phyloP scores from a whole-genome alignment of 1,140 invertebrate genomes.

The Chionoecetes opilio region DNA sequence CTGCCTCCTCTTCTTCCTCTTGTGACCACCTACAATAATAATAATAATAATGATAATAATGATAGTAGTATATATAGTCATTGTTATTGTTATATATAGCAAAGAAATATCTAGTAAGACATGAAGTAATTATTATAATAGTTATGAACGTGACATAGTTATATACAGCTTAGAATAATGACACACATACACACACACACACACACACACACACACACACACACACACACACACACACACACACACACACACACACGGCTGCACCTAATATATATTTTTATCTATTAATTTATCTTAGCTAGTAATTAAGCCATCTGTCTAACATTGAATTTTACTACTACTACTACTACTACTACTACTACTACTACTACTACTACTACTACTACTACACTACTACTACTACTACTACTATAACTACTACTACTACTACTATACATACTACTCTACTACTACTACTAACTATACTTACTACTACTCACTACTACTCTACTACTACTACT shows the following conservation, averaged over 20 bases:
- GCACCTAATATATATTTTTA: background rate
- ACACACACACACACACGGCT: slow-evolving; percentile 22
- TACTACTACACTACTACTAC: slow-evolving; percentile 1
- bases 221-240: slow-evolving; percentile 46
- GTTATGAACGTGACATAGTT: too few species aligned
- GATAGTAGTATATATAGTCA: background rate
- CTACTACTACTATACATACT: slow-evolving; percentile 14
- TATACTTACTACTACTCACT: background rate
- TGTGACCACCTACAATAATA: background rate
- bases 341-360: background rate
- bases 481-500: background rate
- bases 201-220: slow-evolving; percentile 23
- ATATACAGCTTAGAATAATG: too few species aligned
- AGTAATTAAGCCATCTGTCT: too few species aligned
- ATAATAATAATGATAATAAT: background rate
- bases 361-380: background rate
- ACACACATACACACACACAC: too few species aligned
- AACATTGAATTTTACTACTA: too few species aligned
- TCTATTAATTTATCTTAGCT: too few species aligned
- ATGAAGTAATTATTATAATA: too few species aligned
- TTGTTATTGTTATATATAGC: too few species aligned
- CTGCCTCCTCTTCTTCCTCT: too few species aligned
- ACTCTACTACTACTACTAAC: slow-evolving; percentile 29
- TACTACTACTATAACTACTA: background rate
- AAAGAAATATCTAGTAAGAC: too few species aligned